Base-by-base conservation (phyloP, 2,888 invertebrate species). In the Caenorhabditis drosophilae region DNA sequence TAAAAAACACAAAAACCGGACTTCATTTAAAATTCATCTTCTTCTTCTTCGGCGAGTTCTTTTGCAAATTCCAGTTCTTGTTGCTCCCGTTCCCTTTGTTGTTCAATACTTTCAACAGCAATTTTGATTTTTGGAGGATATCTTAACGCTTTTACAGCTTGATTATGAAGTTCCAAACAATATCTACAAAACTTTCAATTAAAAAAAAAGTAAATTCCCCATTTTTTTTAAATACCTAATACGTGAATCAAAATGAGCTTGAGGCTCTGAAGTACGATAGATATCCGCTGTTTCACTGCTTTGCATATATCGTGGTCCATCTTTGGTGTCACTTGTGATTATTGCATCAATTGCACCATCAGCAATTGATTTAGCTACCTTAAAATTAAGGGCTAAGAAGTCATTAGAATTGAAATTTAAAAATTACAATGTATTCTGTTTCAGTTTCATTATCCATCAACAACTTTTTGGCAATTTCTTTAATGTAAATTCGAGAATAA, bases 1-100 rank as follows among this genome's bases (percentile, higher is more conserved):
- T 12, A 25, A 11, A 6, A 20, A 49, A 50, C 42, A 53, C 52
- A 6, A 23, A 12, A 22, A 46, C 20, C 2, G 16, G 16, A 12
- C n/a, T n/a, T n/a, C n/a, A 35, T 51, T 62, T 70, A 78, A 56
- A 77, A 78, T 45, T 77, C 77, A 35, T 80, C 81, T 27, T 96
- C 95, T 85, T 98, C 97, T 84, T 98, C 97, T 84, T 98, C 98
- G 7, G 96, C 96, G 91, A 98, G 94, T 87, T 98, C 97, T 40
- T 97, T 98, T n/a, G 98, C 98, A 79, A 96, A 88, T 85, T 98
- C 98, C 81, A 98, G 87, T 86, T 99, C 98, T 85, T 97, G 69
- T 51, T 71, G 75, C 50, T 81, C 82, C 4, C 81, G 64, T 49
- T 83, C 80, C 23, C 81, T 68, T 51, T 80, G 77, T 48, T 78